Evolutionary conservation across 2,888 invertebrate genomes (phyloP).

Genomic region (Rotaria macrura): DNA sequence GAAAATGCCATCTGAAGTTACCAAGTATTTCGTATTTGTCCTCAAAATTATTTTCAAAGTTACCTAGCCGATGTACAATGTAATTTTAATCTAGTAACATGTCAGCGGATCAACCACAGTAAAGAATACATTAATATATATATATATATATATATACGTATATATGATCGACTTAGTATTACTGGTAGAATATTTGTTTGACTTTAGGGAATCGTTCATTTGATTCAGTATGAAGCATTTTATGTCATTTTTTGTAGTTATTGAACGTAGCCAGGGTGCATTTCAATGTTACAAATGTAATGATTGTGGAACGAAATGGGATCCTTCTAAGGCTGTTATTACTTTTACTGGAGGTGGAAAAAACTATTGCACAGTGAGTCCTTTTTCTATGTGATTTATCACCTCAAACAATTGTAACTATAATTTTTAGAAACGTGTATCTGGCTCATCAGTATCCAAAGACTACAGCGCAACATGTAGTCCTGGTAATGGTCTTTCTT

Average conservation of each 20-base stretch:
- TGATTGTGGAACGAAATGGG: background rate
- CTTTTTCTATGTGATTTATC: background rate
- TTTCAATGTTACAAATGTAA: background rate
- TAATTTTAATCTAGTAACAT: too few relatives aligned
- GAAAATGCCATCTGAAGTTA: too few relatives aligned
- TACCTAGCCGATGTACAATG: too few relatives aligned
- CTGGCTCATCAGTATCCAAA: background rate
- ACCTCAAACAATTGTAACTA: background rate
- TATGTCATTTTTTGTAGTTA: background rate
- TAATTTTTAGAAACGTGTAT: background rate
- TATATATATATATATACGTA: too few relatives aligned
- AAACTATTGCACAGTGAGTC: background rate
- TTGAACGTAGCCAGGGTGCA: background rate
- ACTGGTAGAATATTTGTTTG: too few relatives aligned
- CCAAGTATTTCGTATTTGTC: too few relatives aligned
- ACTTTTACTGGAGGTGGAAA: background rate
- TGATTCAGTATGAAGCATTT: too few relatives aligned
- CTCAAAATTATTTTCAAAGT: too few relatives aligned
- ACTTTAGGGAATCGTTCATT: too few relatives aligned
- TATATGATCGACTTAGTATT: too few relatives aligned
- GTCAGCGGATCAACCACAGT: too few relatives aligned
- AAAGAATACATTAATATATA: too few relatives aligned
- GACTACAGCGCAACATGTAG: background rate
- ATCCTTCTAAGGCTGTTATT: background rate
- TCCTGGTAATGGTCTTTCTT: background rate